Conservation (phyloP, 2,888 invertebrate genomes). For the Hipparchia semele region DNA sequence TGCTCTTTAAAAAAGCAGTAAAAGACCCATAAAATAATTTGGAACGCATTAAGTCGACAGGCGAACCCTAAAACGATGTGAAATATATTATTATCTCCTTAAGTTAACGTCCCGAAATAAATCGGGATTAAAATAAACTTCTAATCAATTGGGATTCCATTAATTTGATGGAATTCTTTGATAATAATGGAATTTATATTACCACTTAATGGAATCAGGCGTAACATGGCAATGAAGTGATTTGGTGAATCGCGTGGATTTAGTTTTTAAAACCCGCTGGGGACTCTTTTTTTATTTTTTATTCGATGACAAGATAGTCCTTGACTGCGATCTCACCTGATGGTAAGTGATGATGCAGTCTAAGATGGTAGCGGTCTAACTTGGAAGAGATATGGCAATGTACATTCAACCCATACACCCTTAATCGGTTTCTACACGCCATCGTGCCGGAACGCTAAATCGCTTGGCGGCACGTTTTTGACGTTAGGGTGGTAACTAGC, state of each 20-base stretch:
- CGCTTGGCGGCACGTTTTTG: too few species aligned
- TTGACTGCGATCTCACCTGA: too few species aligned
- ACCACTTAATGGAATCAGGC: not conserved
- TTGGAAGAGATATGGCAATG: too few species aligned
- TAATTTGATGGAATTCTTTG: constrained; percentile 1
- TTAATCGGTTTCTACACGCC: too few species aligned
- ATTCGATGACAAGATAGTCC: too few species aligned
- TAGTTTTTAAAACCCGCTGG: not conserved
- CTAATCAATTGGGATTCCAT: constrained; percentile 23
- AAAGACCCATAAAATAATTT: constrained; percentile 30
- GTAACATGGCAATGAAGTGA: not conserved
- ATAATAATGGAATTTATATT: constrained; percentile 1
- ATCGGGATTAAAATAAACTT: constrained; percentile 30
- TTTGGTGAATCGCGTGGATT: not conserved
- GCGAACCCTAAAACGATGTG: constrained; percentile 14
- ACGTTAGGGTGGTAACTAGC: too few species aligned
- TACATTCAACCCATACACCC: too few species aligned
- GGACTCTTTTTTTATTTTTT: too few species aligned
- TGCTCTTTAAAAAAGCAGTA: constrained; percentile 20
- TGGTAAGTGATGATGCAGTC: too few species aligned
- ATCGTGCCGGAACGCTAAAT: too few species aligned
- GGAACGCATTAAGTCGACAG: constrained; percentile 31
- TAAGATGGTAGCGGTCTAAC: too few species aligned
- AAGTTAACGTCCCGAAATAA: constrained; percentile 27
- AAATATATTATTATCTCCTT: constrained; percentile 14